Percentiles rank a stretch among this genome's conserved stretches.
These are phyloP conservation scores for Gambelia wislizenii DNA, from an alignment of 2,797 vertebrate genomes.

Conservation along the genomic window DNA sequence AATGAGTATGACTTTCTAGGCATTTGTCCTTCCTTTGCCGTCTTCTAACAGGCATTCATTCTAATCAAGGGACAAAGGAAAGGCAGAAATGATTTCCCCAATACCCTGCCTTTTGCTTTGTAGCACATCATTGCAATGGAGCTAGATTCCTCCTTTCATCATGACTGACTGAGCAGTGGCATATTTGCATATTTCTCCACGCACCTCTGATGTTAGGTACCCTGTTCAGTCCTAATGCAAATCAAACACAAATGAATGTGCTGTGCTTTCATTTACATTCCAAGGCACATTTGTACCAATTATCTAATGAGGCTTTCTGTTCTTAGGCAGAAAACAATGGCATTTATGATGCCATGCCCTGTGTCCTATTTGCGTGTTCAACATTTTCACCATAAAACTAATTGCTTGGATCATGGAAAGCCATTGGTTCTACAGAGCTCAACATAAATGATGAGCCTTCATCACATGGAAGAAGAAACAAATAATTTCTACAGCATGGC, in stretches of 20 bases:
- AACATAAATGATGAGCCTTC: neutral
- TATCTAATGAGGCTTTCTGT: slow-evolving; percentile 20
- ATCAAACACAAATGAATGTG: neutral
- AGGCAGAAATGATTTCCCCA: slow-evolving; percentile 21
- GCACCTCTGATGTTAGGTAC: slow-evolving; percentile 25
- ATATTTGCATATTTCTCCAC: slow-evolving; percentile 31
- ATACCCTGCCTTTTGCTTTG: slow-evolving; percentile 22
- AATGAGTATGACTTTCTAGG: slow-evolving; percentile 27
- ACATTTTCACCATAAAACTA: slow-evolving; percentile 41
- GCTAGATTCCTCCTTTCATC: slow-evolving; percentile 46
- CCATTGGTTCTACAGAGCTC: neutral
- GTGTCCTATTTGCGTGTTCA: neutral
- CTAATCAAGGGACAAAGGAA: slow-evolving; percentile 43
- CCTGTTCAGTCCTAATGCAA: neutral
- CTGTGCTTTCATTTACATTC: slow-evolving; percentile 42
- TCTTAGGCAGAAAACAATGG: slow-evolving; percentile 32
- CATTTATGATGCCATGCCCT: neutral
- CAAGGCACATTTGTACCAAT: neutral
- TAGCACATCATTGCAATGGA: neutral
- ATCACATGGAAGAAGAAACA: neutral
- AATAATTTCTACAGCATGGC: neutral
- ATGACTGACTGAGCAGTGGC: slow-evolving; percentile 26
- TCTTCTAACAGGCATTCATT: slow-evolving; percentile 42
- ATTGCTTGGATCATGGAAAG: slow-evolving; percentile 30
- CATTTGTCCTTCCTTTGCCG: slow-evolving; percentile 28